Conservation (phyloP, 2,113 vertebrate species). For the Myiagra hebetior region DNA sequence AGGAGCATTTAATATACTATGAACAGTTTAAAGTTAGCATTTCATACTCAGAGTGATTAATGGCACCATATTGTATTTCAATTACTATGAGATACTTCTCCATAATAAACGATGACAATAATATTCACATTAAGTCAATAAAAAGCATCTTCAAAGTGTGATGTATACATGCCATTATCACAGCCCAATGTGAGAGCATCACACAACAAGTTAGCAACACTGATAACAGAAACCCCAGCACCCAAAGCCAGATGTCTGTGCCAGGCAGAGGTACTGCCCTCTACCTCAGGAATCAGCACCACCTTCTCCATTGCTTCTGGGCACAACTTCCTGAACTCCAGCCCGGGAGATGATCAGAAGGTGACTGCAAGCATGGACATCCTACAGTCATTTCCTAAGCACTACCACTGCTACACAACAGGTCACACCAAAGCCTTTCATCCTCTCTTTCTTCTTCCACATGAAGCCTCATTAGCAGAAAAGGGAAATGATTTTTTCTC, state of each 20-base stretch:
- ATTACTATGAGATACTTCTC: constrained; percentile 72
- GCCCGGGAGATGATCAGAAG: background rate
- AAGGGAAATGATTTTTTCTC: background rate
- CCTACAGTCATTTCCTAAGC: background rate
- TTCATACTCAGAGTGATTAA: constrained; percentile 74
- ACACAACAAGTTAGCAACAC: constrained; percentile 53
- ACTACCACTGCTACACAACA: background rate
- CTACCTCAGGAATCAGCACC: background rate
- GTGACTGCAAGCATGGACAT: background rate
- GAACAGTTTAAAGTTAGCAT: constrained; percentile 73
- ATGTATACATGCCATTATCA: constrained; percentile 70
- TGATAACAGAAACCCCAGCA: constrained; percentile 30
- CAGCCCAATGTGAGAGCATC: constrained; percentile 49
- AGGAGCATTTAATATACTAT: constrained; percentile 71
- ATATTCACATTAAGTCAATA: constrained; percentile 81
- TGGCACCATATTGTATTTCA: constrained; percentile 76
- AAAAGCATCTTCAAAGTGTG: constrained; percentile 74
- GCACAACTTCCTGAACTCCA: background rate
- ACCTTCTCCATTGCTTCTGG: background rate
- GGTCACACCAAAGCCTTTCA: background rate
- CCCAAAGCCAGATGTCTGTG: background rate
- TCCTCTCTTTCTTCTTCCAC: background rate
- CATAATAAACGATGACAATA: constrained; percentile 76
- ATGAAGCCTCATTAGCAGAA: background rate
- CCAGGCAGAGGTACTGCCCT: background rate